A percentile compares a stretch with the other conserved stretches of the same genome.
phyloP scores from a whole-genome alignment of 2,888 invertebrate genomes.

The Dolichomitus sp. region DNA sequence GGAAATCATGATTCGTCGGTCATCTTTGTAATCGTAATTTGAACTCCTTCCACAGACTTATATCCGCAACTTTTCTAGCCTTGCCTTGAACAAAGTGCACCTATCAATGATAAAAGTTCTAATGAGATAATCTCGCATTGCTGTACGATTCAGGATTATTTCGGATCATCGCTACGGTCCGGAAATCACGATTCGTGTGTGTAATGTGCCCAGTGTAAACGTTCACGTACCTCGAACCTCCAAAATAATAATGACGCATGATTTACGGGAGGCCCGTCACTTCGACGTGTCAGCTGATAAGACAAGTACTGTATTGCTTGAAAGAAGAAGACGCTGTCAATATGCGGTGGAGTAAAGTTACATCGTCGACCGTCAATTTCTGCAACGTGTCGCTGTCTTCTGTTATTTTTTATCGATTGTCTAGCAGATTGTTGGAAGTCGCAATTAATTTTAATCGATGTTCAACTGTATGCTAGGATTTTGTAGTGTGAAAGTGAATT shows the following conservation, averaged over 20 bases:
- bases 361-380: neutral
- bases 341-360: slow-evolving; percentile 25
- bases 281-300: slow-evolving; percentile 50
- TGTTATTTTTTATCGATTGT: neutral
- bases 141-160: slow-evolving; percentile 21
- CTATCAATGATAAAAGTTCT: slow-evolving; percentile 4
- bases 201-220: slow-evolving; percentile 2
- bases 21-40: slow-evolving; percentile 1
- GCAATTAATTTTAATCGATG: neutral
- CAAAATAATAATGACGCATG: slow-evolving; percentile 55
- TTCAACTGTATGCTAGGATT: neutral
- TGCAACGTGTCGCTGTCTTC: neutral
- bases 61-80: neutral
- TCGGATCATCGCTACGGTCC: slow-evolving; percentile 16
- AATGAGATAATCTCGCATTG: neutral
- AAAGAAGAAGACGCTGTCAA: slow-evolving; percentile 21
- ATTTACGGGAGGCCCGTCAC: slow-evolving; percentile 53
- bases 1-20: slow-evolving; percentile 33
- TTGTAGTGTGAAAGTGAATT: neutral
- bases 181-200: slow-evolving; percentile 41
- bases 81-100: neutral
- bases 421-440: neutral
- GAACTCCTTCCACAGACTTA: neutral
- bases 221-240: slow-evolving; percentile 18
- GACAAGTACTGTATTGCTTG: slow-evolving; percentile 13